Percentiles rank a stretch among this genome's conserved stretches.
Evolutionary conservation across 1,140 invertebrate genomes (phyloP).

Genomic region (Neodiprion lecontei): DNA sequence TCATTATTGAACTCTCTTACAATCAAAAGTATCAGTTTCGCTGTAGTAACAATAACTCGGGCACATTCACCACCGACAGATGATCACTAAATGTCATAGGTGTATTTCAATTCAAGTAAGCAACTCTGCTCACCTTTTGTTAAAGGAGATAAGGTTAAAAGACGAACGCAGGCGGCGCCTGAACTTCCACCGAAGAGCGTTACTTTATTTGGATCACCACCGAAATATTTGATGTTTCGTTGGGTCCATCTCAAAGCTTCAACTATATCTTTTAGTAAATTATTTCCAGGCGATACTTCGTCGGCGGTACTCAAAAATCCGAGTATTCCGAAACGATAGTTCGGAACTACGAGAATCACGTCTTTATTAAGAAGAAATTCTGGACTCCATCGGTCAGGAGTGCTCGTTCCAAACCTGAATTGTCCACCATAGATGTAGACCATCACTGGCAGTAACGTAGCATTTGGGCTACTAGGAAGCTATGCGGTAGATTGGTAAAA

Average conservation of each 20-base stretch:
- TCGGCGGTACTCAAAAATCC: conserved; percentile 64
- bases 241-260: conserved; percentile 69
- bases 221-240: conserved; percentile 70
- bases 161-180: conserved; percentile 60
- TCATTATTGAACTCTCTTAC: no score
- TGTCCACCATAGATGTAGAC: conserved; percentile 28
- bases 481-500: neutral
- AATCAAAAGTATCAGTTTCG: no score
- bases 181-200: conserved; percentile 68
- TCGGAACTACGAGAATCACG: conserved; percentile 15
- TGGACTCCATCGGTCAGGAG: conserved; percentile 38
- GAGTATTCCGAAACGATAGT: conserved; percentile 56
- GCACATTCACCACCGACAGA: no score
- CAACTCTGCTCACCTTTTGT: conserved; percentile 22
- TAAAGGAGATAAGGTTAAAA: conserved; percentile 57
- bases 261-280: conserved; percentile 71
- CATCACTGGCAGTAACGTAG: conserved; percentile 22
- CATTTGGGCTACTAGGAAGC: neutral
- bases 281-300: conserved; percentile 70
- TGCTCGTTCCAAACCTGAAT: conserved; percentile 3
- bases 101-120: neutral
- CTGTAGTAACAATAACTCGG: no score
- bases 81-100: no score
- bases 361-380: conserved; percentile 35
- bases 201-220: conserved; percentile 69